Evolutionary conservation across 2,113 vertebrate species (phyloP).

Genomic region (Hyperoodon ampullatus): DNA sequence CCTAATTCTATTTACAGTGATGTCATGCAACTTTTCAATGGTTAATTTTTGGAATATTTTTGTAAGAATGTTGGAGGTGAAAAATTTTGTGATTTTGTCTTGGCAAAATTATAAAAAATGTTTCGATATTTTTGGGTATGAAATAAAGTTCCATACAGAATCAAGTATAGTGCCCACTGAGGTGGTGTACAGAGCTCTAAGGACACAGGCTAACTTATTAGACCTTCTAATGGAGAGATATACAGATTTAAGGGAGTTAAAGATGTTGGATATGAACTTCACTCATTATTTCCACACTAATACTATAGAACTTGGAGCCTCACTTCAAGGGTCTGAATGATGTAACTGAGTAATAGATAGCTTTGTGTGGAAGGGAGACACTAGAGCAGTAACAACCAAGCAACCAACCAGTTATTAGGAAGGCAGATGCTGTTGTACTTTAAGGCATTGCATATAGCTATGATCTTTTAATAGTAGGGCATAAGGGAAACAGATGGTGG

Average conservation of each 20-base stretch:
- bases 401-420: neutral
- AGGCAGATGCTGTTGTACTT: neutral
- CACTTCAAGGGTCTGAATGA: neutral
- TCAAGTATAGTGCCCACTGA: neutral
- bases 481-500: neutral
- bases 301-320: neutral
- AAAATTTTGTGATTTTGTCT: neutral
- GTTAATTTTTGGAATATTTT: slow-evolving; percentile 32
- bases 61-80: neutral
- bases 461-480: neutral
- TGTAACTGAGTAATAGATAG: neutral
- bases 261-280: neutral
- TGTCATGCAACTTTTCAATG: neutral
- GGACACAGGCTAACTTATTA: neutral
- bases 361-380: neutral
- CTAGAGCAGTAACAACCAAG: neutral
- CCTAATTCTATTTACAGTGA: neutral
- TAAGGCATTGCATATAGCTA: neutral
- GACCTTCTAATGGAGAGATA: neutral
- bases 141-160: neutral
- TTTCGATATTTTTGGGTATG: neutral
- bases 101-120: neutral
- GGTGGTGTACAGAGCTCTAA: neutral
- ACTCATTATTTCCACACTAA: neutral
- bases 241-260: neutral